These are phyloP conservation scores for Brachypodius melanocephalos DNA, from an alignment of 2,113 vertebrate species.

Conservation along the genomic window DNA sequence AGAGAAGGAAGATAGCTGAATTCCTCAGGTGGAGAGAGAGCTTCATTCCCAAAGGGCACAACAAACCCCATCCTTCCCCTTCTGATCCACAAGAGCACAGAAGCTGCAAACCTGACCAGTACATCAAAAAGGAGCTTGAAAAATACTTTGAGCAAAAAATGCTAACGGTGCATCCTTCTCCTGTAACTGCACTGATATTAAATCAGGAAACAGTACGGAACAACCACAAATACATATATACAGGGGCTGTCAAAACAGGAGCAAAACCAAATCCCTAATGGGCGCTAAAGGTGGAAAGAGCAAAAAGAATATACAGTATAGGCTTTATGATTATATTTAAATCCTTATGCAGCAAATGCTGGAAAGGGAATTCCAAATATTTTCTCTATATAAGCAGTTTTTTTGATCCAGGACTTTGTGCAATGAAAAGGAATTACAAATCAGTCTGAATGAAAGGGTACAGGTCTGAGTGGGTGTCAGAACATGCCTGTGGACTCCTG, in stretches of 20 bases:
- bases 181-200: constrained; percentile 74
- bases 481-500: neutral
- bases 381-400: constrained; percentile 8
- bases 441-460: constrained; percentile 1
- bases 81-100: constrained; percentile 65
- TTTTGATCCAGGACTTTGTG: neutral
- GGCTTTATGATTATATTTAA: constrained; percentile 50
- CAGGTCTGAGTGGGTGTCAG: neutral
- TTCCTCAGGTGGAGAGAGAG: constrained; percentile 8
- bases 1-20: neutral
- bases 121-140: constrained; percentile 79
- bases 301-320: constrained; percentile 5
- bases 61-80: constrained; percentile 49
- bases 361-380: constrained; percentile 25
- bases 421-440: constrained; percentile 46
- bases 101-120: constrained; percentile 75
- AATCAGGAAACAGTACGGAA: constrained; percentile 78
- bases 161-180: constrained; percentile 81
- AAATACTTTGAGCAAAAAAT: constrained; percentile 80
- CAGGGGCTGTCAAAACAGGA: constrained; percentile 76
- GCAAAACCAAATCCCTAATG: constrained; percentile 75
- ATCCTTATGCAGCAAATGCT: constrained; percentile 29
- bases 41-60: constrained; percentile 12
- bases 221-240: constrained; percentile 74
- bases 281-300: constrained; percentile 70